Evolutionary conservation across 2,888 invertebrate genomes (phyloP).

Genomic region (Erebia palarica): DNA sequence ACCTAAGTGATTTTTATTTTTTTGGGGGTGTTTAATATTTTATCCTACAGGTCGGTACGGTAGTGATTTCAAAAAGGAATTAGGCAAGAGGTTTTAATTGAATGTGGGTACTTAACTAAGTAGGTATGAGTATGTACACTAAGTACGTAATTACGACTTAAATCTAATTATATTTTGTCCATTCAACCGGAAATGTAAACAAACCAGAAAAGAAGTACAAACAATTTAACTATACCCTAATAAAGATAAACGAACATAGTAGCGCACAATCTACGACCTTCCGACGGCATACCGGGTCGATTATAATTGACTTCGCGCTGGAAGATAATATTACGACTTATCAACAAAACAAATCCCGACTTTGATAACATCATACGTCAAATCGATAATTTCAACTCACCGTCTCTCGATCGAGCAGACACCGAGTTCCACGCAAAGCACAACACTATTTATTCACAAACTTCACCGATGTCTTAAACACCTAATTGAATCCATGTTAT

Average conservation of each 20-base stretch:
- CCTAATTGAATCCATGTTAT: slow-evolving; percentile 80
- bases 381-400: slow-evolving; percentile 70
- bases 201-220: slow-evolving; percentile 7
- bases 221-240: background rate
- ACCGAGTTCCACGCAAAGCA: slow-evolving; percentile 43
- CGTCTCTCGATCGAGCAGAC: slow-evolving; percentile 49
- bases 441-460: slow-evolving; percentile 49
- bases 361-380: slow-evolving; percentile 63
- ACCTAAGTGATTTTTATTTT: too few species aligned
- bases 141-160: background rate
- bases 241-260: slow-evolving; percentile 8
- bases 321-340: slow-evolving; percentile 35
- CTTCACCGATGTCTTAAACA: slow-evolving; percentile 70
- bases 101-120: background rate
- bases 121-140: too few species aligned
- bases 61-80: too few species aligned
- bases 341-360: slow-evolving; percentile 68
- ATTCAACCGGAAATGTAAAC: slow-evolving; percentile 12
- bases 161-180: background rate
- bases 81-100: too few species aligned
- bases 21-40: too few species aligned
- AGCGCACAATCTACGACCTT: slow-evolving; percentile 33
- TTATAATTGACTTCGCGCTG: slow-evolving; percentile 34
- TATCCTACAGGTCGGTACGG: too few species aligned
- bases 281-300: slow-evolving; percentile 26